These are phyloP conservation scores for Drosophila guanche DNA, from an alignment of 1,140 invertebrate genomes.

Conservation along the genomic window DNA sequence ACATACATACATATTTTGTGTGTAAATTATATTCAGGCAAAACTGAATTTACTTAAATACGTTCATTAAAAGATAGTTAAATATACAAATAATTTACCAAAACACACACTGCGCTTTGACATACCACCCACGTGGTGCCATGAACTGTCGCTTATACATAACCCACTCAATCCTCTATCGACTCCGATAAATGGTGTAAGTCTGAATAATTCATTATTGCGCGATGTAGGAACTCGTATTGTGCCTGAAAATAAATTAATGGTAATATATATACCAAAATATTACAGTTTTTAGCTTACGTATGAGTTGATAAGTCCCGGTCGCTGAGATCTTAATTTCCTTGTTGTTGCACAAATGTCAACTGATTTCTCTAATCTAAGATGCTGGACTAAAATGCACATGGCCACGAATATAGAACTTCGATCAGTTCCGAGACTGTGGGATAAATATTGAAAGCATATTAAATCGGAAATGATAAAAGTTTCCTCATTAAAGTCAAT, in stretches of 20 bases:
- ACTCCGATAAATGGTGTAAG: slow-evolving; percentile 89
- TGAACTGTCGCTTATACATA: slow-evolving; percentile 48
- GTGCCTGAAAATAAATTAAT: slow-evolving; percentile 88
- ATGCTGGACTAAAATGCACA: slow-evolving; percentile 93
- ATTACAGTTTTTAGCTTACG: no score
- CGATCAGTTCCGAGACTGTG: slow-evolving; percentile 91
- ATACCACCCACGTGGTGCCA: slow-evolving; percentile 34
- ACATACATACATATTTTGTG: slow-evolving; percentile 64
- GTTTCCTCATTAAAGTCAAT: background rate
- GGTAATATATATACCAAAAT: no score
- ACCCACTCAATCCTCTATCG: slow-evolving; percentile 77
- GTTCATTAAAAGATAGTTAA: slow-evolving; percentile 64
- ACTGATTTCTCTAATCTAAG: slow-evolving; percentile 91
- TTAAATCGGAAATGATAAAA: background rate
- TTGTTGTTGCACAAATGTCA: slow-evolving; percentile 92
- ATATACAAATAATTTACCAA: slow-evolving; percentile 74
- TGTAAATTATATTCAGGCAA: slow-evolving; percentile 68
- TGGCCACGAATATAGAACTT: slow-evolving; percentile 94
- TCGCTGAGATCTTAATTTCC: slow-evolving; percentile 93
- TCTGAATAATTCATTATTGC: slow-evolving; percentile 95
- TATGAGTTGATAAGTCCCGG: slow-evolving; percentile 92
- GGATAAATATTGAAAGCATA: slow-evolving; percentile 3
- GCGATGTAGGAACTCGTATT: slow-evolving; percentile 96
- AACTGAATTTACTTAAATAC: slow-evolving; percentile 65
- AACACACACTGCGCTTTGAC: slow-evolving; percentile 49